Evolutionary conservation across 2,797 vertebrate genomes (phyloP).

Genomic region (Varecia variegata): DNA sequence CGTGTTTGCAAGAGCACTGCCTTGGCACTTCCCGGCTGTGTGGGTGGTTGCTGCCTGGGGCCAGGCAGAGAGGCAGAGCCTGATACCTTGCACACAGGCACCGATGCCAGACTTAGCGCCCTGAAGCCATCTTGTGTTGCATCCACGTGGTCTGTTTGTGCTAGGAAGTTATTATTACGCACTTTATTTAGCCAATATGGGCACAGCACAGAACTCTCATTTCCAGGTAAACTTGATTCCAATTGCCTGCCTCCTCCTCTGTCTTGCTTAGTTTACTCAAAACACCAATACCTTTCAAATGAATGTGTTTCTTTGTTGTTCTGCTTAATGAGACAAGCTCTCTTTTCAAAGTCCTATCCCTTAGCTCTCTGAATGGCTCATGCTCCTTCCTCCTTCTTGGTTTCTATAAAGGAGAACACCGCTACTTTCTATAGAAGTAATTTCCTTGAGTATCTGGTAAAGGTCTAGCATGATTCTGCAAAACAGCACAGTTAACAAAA

Average conservation of each 20-base stretch:
- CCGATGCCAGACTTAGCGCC: fast-evolving
- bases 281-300: fast-evolving
- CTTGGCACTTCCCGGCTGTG: fast-evolving
- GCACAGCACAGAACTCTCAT: neutral
- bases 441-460: neutral
- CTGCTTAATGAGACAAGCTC: neutral
- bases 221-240: fast-evolving
- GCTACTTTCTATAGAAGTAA: neutral
- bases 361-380: too few relatives aligned
- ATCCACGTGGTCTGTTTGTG: neutral
- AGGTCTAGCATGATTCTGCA: neutral
- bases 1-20: fast-evolving
- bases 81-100: neutral
- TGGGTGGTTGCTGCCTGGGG: fast-evolving
- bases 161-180: fast-evolving
- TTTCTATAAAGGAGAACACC: neutral
- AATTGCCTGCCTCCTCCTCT: fast-evolving
- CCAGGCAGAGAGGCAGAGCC: fast-evolving
- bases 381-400: neutral
- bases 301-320: too few relatives aligned
- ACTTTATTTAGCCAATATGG: fast-evolving
- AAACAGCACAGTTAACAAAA: neutral
- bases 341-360: neutral
- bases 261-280: neutral
- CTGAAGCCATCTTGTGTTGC: neutral